phyloP scores from a whole-genome alignment of 2,888 invertebrate species.

The Nomada flava region DNA sequence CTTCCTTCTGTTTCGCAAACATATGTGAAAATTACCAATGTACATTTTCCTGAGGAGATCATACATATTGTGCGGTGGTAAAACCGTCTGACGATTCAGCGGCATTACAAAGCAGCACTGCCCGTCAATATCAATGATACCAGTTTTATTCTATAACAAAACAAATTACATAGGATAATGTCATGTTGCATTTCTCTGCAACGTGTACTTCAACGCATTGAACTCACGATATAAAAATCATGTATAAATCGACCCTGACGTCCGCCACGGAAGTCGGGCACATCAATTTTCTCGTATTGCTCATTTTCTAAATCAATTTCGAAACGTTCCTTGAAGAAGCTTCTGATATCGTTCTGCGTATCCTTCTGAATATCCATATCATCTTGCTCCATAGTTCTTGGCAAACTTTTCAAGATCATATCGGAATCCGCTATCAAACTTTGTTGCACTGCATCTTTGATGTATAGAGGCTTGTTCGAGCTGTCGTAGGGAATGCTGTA shows the following conservation, averaged over 20 bases:
- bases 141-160: slow-evolving; percentile 87
- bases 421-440: slow-evolving; percentile 73
- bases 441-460: slow-evolving; percentile 69
- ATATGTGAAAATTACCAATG: slow-evolving; percentile 84
- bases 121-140: slow-evolving; percentile 91
- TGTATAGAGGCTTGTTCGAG: slow-evolving; percentile 72
- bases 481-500: slow-evolving; percentile 88
- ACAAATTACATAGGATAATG: background rate
- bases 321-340: slow-evolving; percentile 91
- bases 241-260: slow-evolving; percentile 95
- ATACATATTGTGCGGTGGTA: slow-evolving; percentile 91
- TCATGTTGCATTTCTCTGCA: background rate
- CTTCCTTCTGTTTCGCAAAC: background rate
- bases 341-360: slow-evolving; percentile 57
- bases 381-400: slow-evolving; percentile 27
- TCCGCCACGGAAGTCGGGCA: slow-evolving; percentile 93
- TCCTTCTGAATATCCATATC: slow-evolving; percentile 57
- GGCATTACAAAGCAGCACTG: slow-evolving; percentile 96
- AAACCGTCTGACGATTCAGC: slow-evolving; percentile 90
- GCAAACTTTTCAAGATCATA: slow-evolving; percentile 70
- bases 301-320: slow-evolving; percentile 91
- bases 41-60: slow-evolving; percentile 93
- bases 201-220: background rate
- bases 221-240: slow-evolving; percentile 91
- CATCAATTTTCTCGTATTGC: slow-evolving; percentile 93